Evolutionary conservation across 2,888 invertebrate genomes (phyloP).

Genomic region (Pseudoips prasinana): DNA sequence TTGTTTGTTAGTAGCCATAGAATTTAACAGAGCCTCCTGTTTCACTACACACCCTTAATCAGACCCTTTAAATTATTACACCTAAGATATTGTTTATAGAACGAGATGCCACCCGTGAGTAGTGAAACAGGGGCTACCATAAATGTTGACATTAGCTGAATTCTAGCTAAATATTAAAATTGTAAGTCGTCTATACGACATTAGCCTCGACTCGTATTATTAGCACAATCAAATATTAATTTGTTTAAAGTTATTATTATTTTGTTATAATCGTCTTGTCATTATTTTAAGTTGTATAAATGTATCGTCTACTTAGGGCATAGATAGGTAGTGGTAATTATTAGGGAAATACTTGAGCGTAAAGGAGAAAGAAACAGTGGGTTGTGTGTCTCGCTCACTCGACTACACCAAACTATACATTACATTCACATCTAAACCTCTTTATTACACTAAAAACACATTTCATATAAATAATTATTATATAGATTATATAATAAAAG

Average conservation of each 20-base stretch:
- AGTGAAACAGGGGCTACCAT: constrained; percentile 22
- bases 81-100: background rate
- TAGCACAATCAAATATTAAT: constrained; percentile 74
- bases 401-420: no score
- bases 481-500: no score
- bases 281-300: constrained; percentile 82
- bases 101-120: no score
- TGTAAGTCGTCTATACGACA: constrained; percentile 40
- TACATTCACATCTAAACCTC: no score
- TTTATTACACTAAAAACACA: no score
- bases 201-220: constrained; percentile 58
- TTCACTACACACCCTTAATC: no score
- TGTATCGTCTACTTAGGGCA: constrained; percentile 76
- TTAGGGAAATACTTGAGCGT: constrained; percentile 68
- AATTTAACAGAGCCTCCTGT: constrained; percentile 20
- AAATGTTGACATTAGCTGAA: constrained; percentile 41
- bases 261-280: constrained; percentile 78
- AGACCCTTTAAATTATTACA: constrained; percentile 10
- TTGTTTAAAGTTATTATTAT: constrained; percentile 58
- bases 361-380: constrained; percentile 39
- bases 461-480: no score
- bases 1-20: constrained; percentile 27
- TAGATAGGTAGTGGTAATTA: constrained; percentile 78
- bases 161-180: constrained; percentile 49
- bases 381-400: constrained; percentile 23